A percentile compares a stretch with the other conserved stretches of the same genome.
Conservation (phyloP, 2,888 invertebrate genomes). For the Dinocampus coccinellae region DNA sequence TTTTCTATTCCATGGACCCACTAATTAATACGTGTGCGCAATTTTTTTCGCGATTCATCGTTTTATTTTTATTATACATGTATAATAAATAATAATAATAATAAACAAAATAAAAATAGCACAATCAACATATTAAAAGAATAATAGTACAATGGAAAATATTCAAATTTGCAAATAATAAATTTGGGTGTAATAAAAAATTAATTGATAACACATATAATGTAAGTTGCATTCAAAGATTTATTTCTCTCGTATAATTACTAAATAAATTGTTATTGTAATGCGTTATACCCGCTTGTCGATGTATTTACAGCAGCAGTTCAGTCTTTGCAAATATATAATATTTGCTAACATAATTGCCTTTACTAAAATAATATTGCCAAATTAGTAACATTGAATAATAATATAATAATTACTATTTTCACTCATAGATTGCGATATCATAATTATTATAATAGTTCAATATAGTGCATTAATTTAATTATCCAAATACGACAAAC, state of each 20-base stretch:
- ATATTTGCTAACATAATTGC: conserved; percentile 54
- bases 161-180: not conserved
- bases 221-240: conserved; percentile 2
- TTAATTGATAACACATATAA: not conserved
- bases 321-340: conserved; percentile 69
- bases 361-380: conserved; percentile 55
- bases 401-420: conserved; percentile 43
- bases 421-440: conserved; percentile 48
- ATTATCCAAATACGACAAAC: not conserved
- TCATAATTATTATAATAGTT: conserved; percentile 52
- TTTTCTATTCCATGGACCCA: no score
- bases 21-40: not conserved
- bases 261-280: conserved; percentile 3
- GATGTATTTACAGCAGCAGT: conserved; percentile 65
- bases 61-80: no score
- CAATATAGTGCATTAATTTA: conserved; percentile 45
- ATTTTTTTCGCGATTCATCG: not conserved
- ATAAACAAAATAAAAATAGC: no score
- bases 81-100: no score
- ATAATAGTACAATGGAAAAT: no score
- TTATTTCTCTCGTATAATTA: conserved; percentile 18
- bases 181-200: not conserved
- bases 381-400: conserved; percentile 49
- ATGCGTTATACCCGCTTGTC: conserved; percentile 35
- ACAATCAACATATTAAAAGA: no score